Percentiles rank a stretch among this genome's conserved stretches.
Evolutionary conservation across 2,888 invertebrate species (phyloP).

Genomic region (Chydorus sphaericus): DNA sequence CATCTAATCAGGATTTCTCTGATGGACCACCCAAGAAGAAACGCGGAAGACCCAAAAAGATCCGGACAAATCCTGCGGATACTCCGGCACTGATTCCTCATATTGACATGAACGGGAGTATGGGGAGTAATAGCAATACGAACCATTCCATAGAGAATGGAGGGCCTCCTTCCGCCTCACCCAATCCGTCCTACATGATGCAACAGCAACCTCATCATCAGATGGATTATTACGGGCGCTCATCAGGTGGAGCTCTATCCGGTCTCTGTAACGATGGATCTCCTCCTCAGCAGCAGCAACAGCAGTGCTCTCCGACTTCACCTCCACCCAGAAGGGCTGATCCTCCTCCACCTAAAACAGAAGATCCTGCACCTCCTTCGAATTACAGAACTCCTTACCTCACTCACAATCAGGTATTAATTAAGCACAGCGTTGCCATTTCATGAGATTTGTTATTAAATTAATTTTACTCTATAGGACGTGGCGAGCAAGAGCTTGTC

Average conservation of each 20-base stretch:
- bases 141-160: constrained; percentile 32
- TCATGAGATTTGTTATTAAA: not conserved
- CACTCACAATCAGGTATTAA: not conserved
- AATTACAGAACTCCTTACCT: not conserved
- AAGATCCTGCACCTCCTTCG: constrained; percentile 12
- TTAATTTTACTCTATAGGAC: constrained; percentile 18
- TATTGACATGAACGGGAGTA: constrained; percentile 32
- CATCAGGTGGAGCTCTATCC: constrained; percentile 5
- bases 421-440: not conserved
- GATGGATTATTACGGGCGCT: not conserved
- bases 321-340: constrained; percentile 7
- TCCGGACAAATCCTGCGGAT: constrained; percentile 53
- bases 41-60: constrained; percentile 54
- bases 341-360: constrained; percentile 13
- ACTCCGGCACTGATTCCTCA: constrained; percentile 39
- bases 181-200: constrained; percentile 1
- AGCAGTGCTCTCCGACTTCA: not conserved
- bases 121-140: constrained; percentile 26
- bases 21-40: constrained; percentile 22
- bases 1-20: not conserved
- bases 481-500: constrained; percentile 35
- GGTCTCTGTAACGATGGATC: not conserved
- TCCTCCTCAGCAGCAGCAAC: too few species aligned
- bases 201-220: not conserved
- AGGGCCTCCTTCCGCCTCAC: constrained; percentile 4